Evolutionary conservation across 1,140 invertebrate genomes (phyloP).

Genomic region (Varroa destructor): DNA sequence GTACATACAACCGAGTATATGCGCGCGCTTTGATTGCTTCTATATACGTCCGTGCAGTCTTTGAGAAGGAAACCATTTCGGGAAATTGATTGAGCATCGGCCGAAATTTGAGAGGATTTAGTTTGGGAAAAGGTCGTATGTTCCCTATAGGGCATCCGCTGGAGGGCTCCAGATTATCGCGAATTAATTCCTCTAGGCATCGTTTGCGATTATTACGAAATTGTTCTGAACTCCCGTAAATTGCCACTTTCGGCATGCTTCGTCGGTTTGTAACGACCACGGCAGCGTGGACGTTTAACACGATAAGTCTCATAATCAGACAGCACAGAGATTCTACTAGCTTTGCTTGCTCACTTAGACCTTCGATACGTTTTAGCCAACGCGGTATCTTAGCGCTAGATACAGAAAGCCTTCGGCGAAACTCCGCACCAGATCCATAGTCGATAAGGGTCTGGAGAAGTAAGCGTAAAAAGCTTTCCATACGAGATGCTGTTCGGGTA

Average conservation of each 20-base stretch:
- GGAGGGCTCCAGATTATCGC: background rate
- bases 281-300: constrained; percentile 5
- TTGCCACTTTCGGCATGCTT: background rate
- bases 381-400: too few species aligned
- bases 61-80: background rate
- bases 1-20: background rate
- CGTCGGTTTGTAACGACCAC: background rate
- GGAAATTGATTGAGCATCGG: background rate
- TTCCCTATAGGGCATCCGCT: background rate
- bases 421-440: too few species aligned
- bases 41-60: background rate
- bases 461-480: too few species aligned
- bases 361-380: too few species aligned
- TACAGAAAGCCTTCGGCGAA: too few species aligned
- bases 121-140: background rate
- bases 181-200: background rate
- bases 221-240: background rate
- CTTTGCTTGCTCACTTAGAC: too few species aligned
- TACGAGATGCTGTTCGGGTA: too few species aligned
- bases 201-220: background rate
- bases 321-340: background rate
- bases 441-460: too few species aligned
- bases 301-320: background rate
- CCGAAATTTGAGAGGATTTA: constrained; percentile 5
- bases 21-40: background rate